phyloP scores from a whole-genome alignment of 2,113 vertebrate genomes.

The Cariama cristata region DNA sequence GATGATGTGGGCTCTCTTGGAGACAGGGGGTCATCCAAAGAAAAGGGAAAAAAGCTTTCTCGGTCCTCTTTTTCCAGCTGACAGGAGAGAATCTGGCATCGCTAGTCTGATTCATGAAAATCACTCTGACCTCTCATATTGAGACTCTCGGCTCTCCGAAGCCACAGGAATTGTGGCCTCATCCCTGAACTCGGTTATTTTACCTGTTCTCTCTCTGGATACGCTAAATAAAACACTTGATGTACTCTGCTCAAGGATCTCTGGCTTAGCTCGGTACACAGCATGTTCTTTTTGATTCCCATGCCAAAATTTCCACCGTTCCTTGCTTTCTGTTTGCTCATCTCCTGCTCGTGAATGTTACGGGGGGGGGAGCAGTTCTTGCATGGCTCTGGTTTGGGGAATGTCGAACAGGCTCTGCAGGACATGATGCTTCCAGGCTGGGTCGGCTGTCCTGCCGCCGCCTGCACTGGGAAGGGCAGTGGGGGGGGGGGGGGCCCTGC shows the following conservation, averaged over 20 bases:
- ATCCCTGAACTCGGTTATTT: constrained; percentile 16
- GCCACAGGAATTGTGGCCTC: neutral
- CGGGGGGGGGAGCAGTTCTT: rapidly evolving
- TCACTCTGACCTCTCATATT: neutral
- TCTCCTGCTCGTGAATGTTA: neutral
- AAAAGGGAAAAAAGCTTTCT: neutral
- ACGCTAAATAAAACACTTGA: neutral
- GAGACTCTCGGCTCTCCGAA: neutral
- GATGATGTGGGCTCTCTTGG: neutral
- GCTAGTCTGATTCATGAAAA: neutral
- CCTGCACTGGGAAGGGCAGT: rapidly evolving
- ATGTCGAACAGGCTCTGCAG: neutral
- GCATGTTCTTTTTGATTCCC: neutral
- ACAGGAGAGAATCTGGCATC: neutral
- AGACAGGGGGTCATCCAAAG: neutral
- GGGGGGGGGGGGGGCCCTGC: neutral
- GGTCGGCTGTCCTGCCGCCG: neutral
- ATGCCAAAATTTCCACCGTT: neutral
- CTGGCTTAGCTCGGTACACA: neutral
- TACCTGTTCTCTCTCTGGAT: constrained; percentile 9
- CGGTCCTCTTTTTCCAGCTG: neutral
- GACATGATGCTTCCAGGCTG: neutral
- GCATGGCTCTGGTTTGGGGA: rapidly evolving
- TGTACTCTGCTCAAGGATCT: neutral
- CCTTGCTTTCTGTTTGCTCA: neutral